Evolutionary conservation across 2,888 invertebrate species (phyloP).

Genomic region (Frankliniella fusca): DNA sequence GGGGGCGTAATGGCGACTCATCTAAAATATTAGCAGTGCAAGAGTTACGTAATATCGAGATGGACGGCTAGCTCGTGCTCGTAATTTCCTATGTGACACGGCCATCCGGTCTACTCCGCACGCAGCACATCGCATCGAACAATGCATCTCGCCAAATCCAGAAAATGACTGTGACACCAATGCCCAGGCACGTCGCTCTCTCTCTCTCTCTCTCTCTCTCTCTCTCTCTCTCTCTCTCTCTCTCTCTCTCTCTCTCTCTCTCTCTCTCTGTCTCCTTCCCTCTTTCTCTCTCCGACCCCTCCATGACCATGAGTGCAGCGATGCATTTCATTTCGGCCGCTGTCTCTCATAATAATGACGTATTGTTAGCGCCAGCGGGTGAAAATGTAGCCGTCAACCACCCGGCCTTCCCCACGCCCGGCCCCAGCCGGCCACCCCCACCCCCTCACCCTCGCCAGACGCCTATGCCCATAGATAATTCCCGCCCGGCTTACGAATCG

Average conservation of each 20-base stretch:
- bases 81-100: not conserved
- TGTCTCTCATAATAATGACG: constrained; percentile 26
- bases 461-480: not conserved
- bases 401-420: not conserved
- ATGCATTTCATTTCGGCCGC: constrained; percentile 22
- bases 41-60: too few relatives aligned
- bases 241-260: constrained; percentile 16
- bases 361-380: constrained; percentile 15
- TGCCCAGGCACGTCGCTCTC: not conserved
- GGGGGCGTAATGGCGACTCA: too few relatives aligned
- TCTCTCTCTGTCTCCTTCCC: not conserved
- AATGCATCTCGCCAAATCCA: constrained; percentile 15
- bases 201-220: not conserved
- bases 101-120: not conserved
- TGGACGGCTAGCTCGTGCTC: not conserved
- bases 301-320: not conserved
- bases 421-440: not conserved
- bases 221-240: constrained; percentile 19
- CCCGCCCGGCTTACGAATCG: not conserved
- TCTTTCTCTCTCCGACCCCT: not conserved
- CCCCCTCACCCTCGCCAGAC: not conserved
- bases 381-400: constrained; percentile 17
- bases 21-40: too few relatives aligned
- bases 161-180: constrained; percentile 21
- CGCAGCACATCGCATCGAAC: not conserved